These are phyloP conservation scores for Hypomesus transpacificus DNA, from an alignment of 2,113 vertebrate genomes.

Conservation along the genomic window DNA sequence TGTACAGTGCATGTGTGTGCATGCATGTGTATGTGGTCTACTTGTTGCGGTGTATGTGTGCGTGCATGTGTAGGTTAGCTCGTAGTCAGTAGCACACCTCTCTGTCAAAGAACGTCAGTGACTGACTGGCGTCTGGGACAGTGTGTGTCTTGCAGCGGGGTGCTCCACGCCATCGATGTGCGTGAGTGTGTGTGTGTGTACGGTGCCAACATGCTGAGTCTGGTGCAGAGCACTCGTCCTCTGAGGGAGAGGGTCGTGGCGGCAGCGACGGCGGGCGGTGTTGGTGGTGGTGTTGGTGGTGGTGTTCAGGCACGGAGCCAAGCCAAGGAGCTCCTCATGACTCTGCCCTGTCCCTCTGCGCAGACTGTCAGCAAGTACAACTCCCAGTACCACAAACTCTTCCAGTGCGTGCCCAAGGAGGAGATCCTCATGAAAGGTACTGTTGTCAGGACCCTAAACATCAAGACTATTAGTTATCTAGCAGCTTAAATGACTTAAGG, in stretches of 20 bases:
- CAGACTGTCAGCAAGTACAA: slow-evolving; percentile 94
- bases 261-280: slow-evolving; percentile 48
- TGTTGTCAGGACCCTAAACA: slow-evolving; percentile 4
- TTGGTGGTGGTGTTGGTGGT: slow-evolving; percentile 27
- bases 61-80: slow-evolving; percentile 5
- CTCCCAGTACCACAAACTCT: slow-evolving; percentile 96
- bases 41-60: slow-evolving; percentile 3
- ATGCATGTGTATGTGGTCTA: not conserved
- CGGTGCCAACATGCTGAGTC: slow-evolving; percentile 73
- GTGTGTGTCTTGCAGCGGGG: slow-evolving; percentile 69
- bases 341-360: slow-evolving; percentile 71
- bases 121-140: slow-evolving; percentile 39
- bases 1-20: not conserved
- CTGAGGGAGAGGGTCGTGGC: slow-evolving; percentile 61
- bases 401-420: slow-evolving; percentile 87
- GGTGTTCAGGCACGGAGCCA: slow-evolving; percentile 58
- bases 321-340: slow-evolving; percentile 70
- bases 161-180: slow-evolving; percentile 67
- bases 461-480: no score
- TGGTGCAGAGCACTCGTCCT: slow-evolving; percentile 72
- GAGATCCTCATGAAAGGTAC: slow-evolving; percentile 94
- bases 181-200: slow-evolving; percentile 66
- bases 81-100: not conserved
- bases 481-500: no score
- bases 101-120: not conserved